A percentile compares a stretch with the other conserved stretches of the same genome.
Evolutionary conservation across 2,888 invertebrate species (phyloP).

Genomic region (Thereva unica): DNA sequence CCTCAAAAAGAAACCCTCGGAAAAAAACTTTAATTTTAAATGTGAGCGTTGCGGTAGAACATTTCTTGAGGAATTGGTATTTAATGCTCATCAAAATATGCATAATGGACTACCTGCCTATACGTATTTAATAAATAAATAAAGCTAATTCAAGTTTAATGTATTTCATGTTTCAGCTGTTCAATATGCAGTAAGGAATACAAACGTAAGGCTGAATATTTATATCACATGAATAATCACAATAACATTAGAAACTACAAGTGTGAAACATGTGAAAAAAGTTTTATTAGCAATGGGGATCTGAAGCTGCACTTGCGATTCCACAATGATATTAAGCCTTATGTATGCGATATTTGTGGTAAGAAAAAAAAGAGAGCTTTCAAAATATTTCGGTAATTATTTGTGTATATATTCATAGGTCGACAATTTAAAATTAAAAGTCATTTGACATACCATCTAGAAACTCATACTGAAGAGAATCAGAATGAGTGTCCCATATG

Average conservation of each 20-base stretch:
- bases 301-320: slow-evolving; percentile 36
- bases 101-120: slow-evolving; percentile 39
- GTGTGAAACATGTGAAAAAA: slow-evolving; percentile 30
- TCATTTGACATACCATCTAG: slow-evolving; percentile 39
- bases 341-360: slow-evolving; percentile 37
- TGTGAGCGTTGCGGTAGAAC: slow-evolving; percentile 27
- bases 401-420: slow-evolving; percentile 13
- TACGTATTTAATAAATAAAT: slow-evolving; percentile 22
- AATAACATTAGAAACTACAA: slow-evolving; percentile 32
- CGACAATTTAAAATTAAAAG: slow-evolving; percentile 35
- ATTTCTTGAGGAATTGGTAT: slow-evolving; percentile 16
- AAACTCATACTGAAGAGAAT: slow-evolving; percentile 37
- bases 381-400: background rate
- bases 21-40: background rate
- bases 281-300: slow-evolving; percentile 36
- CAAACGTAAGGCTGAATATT: slow-evolving; percentile 35
- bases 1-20: slow-evolving; percentile 1
- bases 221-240: slow-evolving; percentile 40
- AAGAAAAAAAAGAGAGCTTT: background rate
- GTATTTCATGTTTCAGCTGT: slow-evolving; percentile 29
- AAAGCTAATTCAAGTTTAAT: background rate
- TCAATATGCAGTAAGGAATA: slow-evolving; percentile 33
- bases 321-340: slow-evolving; percentile 30
- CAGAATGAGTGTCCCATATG: slow-evolving; percentile 35
- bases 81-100: slow-evolving; percentile 36